Percentiles rank a stretch among this genome's conserved stretches.
phyloP scores from a whole-genome alignment of 1,140 invertebrate genomes.

The Cardiocondyla obscurior region DNA sequence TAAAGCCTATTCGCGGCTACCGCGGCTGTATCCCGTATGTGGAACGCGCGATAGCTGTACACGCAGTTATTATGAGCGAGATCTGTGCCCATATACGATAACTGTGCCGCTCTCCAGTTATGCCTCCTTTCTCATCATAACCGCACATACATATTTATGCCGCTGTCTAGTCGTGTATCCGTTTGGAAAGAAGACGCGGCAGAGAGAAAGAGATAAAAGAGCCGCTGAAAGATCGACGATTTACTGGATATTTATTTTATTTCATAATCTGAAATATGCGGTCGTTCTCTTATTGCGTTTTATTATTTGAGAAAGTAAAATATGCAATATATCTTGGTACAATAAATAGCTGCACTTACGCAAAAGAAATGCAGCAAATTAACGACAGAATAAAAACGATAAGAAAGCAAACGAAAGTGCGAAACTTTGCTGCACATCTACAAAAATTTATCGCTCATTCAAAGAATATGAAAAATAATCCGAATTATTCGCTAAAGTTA shows the following conservation, averaged over 20 bases:
- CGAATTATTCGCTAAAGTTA: not conserved
- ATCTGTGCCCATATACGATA: conserved; percentile 74
- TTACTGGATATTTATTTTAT: conserved; percentile 42
- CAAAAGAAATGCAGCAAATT: not conserved
- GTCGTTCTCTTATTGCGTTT: not conserved
- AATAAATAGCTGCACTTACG: not conserved
- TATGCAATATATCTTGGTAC: not conserved
- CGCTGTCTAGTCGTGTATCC: conserved; percentile 36
- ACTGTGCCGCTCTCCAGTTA: conserved; percentile 76
- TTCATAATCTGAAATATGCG: conserved; percentile 19
- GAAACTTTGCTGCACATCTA: not conserved
- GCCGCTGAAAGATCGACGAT: not conserved
- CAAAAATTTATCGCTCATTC: not conserved
- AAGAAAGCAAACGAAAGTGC: not conserved
- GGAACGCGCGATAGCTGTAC: conserved; percentile 73
- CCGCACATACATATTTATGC: conserved; percentile 63
- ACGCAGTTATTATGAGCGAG: conserved; percentile 74
- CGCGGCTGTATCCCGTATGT: conserved; percentile 59
- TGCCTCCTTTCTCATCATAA: conserved; percentile 57
- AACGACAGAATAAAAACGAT: not conserved
- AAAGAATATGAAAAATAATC: no score
- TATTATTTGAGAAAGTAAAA: not conserved
- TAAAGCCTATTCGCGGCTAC: not conserved
- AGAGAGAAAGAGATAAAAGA: not conserved
- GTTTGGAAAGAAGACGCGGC: conserved; percentile 17